A percentile compares a stretch with the other conserved stretches of the same genome.
These are phyloP conservation scores for Tanypteryx hageni DNA, from an alignment of 2,888 invertebrate genomes.

Conservation along the genomic window DNA sequence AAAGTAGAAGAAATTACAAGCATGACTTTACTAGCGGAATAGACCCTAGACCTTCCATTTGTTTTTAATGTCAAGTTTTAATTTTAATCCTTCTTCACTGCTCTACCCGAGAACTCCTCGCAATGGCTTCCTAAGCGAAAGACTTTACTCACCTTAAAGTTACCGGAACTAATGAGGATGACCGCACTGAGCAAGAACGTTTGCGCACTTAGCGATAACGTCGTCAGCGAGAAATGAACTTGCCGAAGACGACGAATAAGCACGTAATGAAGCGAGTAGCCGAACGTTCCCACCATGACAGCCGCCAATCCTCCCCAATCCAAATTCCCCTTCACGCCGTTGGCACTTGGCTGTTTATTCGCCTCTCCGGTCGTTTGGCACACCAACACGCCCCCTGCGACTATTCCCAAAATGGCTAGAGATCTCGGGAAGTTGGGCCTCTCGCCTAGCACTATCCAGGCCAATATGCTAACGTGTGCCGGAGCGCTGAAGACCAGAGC, in stretches of 20 bases:
- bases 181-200: conserved; percentile 10
- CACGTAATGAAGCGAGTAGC: conserved; percentile 53
- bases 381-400: conserved; percentile 11
- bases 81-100: too few relatives aligned
- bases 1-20: too few relatives aligned
- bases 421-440: background rate
- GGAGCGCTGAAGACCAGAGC: conserved; percentile 77
- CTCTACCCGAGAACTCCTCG: too few relatives aligned
- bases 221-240: conserved; percentile 11
- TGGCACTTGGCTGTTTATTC: too few relatives aligned
- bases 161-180: background rate
- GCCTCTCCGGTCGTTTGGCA: background rate
- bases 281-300: conserved; percentile 19
- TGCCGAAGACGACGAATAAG: conserved; percentile 1
- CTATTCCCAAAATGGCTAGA: conserved; percentile 70
- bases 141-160: conserved; percentile 9
- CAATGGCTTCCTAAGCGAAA: too few relatives aligned
- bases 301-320: background rate
- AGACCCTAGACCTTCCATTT: too few relatives aligned
- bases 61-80: too few relatives aligned
- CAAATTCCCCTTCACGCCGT: background rate
- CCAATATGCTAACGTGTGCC: conserved; percentile 66
- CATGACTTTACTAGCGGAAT: too few relatives aligned
- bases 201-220: conserved; percentile 21
- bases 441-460: conserved; percentile 24